Evolutionary conservation across 2,888 invertebrate genomes (phyloP).

Genomic region (Falcaria lacertinaria): DNA sequence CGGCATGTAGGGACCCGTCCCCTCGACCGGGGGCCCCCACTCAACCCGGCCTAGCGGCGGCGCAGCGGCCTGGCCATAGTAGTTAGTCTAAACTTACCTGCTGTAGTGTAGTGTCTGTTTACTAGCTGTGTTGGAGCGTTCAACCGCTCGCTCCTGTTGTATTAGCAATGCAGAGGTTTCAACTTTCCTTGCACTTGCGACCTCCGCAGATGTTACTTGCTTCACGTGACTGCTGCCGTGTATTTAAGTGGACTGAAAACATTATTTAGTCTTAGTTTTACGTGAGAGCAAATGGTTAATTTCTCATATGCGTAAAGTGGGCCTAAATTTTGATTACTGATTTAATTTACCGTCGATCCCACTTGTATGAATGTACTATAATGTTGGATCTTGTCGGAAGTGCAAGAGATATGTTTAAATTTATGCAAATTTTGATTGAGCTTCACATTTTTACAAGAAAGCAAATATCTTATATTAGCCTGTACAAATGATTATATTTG

Average conservation of each 20-base stretch:
- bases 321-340: slow-evolving; percentile 18
- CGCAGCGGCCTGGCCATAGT: too few species aligned
- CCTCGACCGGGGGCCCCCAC: slow-evolving; percentile 6
- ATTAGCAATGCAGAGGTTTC: neutral
- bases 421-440: slow-evolving; percentile 27
- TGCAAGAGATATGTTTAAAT: slow-evolving; percentile 35
- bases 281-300: slow-evolving; percentile 15
- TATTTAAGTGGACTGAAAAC: slow-evolving; percentile 18
- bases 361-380: slow-evolving; percentile 26
- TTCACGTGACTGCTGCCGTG: slow-evolving; percentile 28
- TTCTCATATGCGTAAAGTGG: slow-evolving; percentile 9
- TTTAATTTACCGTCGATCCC: slow-evolving; percentile 14
- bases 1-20: slow-evolving; percentile 75
- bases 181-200: slow-evolving; percentile 36
- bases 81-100: neutral
- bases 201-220: slow-evolving; percentile 10
- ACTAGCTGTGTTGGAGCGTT: neutral
- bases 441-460: slow-evolving; percentile 29
- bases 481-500: slow-evolving; percentile 63
- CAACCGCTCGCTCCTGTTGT: neutral
- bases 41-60: too few species aligned
- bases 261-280: slow-evolving; percentile 14
- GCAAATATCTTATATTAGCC: slow-evolving; percentile 35
- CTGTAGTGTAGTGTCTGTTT: slow-evolving; percentile 5
- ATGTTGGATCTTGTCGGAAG: slow-evolving; percentile 31